Evolutionary conservation across 2,113 vertebrate species (phyloP), one percentile per base, ranked within the genome.

Genomic region (Pelvicachromis taeniatus): DNA sequence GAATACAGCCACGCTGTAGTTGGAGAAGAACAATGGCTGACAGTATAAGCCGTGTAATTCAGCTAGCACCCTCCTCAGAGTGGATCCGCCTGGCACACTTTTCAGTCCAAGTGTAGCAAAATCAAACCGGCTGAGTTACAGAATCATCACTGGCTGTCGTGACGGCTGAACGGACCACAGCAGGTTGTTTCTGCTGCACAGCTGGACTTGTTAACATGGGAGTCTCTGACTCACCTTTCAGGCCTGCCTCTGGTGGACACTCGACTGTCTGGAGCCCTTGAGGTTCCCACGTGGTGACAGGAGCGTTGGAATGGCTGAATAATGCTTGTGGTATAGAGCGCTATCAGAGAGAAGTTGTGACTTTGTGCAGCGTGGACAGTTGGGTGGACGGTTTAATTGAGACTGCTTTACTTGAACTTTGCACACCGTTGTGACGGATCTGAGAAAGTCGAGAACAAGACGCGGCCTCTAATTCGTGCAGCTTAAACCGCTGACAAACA

Each of bases 171-270:
- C 38, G 2, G 35, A 68, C 12, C 12, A 40, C 35, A 68, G 16
- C 63, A 14, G n/a, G 40, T 29, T 70, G 48, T 0, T 29, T 23
- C 40, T 70, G 65, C 40, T 4, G 40, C 9, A 48, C 26, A 0
- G 14, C 45, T 70, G 65, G 40, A 45, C 65, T 17, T 70, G 23
- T 48, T 48, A 40, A 11, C 21, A 48, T 29, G 6, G 40, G 40
- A 48, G 14, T 48, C 1, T 73, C 19, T 73, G 40, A 70, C 45
- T 70, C 21, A 45, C 9, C 14, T 73, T 73, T 29, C 40, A 73
- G 48, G 14, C 2, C 40, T 45, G 65, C 40, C 40, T 40, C 61
- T 42, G 0, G n/a, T 1, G 65, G 21, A 16, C 16, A 10, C 8
- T 26, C 26, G 40, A 45, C 21, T 21, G 26, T 26, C 40, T 70